Evolutionary conservation across 2,797 vertebrate genomes (phyloP), one percentile per base, ranked within the genome.

Genomic region (Xerus rutilus): DNA sequence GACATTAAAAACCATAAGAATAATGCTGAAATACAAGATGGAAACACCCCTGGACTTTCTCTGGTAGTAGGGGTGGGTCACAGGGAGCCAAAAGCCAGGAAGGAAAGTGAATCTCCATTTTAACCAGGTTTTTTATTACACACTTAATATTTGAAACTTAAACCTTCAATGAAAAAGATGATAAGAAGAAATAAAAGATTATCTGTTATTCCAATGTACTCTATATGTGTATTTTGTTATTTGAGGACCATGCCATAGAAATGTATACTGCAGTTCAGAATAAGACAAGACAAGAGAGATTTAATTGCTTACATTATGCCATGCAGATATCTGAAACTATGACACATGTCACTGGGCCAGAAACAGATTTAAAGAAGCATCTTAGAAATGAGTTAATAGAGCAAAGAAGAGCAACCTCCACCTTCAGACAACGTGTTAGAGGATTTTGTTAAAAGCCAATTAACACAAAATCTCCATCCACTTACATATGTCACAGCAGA

Each of bases 291-390:
- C 11, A 84, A 93, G 30, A 18, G 21, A 93, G 62, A 78, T 21
- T 77, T 25, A 95, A 76, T 43, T 86, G 57, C 39, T 76, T 81
- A 65, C 14, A 78, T 57, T 74, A 76, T 17, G 25, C n/a, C 52
- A 93, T 82, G 9, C 73, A 90, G 62, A 32, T 74, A 85, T 49
- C 28, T 74, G 62, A 91, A 94, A 94, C 87, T 67, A 81, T 49
- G 39, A 90, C 32, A 87, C 39, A 67, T 21, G 2, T 39, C 85
- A 86, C 0, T 83, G 91, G 25, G 35, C 65, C 78, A 79, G 72
- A 96, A 91, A 91, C 54, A 76, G 39, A 32, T 85, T 67, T 91
- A 43, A 93, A 94, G 57, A 93, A 79, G 47, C 21, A 15, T 72
- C 69, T 59, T 59, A 82, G 17, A 59, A 92, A 86, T 2, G 35